Base-by-base conservation (phyloP, 2,888 invertebrate species). In the Choristoneura rosaceana region DNA sequence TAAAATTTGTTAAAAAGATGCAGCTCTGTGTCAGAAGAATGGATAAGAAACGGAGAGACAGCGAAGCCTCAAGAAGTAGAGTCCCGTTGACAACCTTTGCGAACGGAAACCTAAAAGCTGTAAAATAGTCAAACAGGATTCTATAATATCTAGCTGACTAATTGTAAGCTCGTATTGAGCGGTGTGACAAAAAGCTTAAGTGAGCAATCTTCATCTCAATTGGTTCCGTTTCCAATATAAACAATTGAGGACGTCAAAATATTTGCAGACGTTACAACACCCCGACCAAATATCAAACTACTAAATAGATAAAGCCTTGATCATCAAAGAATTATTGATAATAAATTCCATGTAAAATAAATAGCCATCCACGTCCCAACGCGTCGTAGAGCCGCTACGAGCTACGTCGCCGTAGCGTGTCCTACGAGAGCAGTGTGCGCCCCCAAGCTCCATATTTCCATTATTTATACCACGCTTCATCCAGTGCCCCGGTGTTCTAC, bases 361-460 rank as follows among this genome's bases (percentile, higher is more conserved):
- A 47, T 59, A 52, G 43, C 25, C 34, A n/a, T 38, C 25, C 12
- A 17, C 70, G 25, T 17, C 45, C 45, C 45, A 71, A 69, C 70
- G 67, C 47, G 65, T 38, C 69, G 73, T 70, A 70, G 67, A 60
- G 9, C 38, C 45, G 62, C 45, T 74, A 69, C 70, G 67, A 55
- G 68, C 45, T 65, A 76, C 79, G 77, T 10, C 45, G 50, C 60
- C 74, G 77, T 74, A 77, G 75, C 74, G 71, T 63, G 62, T 47
- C 47, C 62, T 9, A 43, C 60, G 45, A 50, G 64, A 64, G 45
- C 62, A 15, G n/a, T 33, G 59, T 41, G 33, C 41, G 15, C 52
- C 64, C 47, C 64, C 34, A 38, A 64, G 45, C 71, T 71, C 58
- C 67, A 58, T 68, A 47, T 66, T 60, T 63, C 68, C 71, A 68